phyloP scores from a whole-genome alignment of 2,797 vertebrate genomes.

The Spinibarbus caldwelli region DNA sequence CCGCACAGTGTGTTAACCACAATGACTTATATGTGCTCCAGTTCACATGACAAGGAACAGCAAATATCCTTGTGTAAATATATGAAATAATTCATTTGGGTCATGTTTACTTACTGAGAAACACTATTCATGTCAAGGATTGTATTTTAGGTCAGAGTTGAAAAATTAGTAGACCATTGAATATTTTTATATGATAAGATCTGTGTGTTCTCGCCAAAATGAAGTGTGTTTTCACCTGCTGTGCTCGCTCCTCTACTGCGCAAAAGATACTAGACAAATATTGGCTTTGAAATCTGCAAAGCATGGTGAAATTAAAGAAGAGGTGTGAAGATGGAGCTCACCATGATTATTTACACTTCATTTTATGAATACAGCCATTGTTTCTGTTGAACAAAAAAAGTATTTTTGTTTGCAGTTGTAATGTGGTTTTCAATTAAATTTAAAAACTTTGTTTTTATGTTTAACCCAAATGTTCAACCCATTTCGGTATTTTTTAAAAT shows the following conservation, averaged over 20 bases:
- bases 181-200: slow-evolving; percentile 14
- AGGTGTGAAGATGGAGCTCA: not conserved
- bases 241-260: not conserved
- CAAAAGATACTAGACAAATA: no score
- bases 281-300: no score
- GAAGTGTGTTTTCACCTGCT: slow-evolving; percentile 26
- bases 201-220: not conserved
- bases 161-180: not conserved
- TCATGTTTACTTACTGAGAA: not conserved
- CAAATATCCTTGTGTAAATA: slow-evolving; percentile 14
- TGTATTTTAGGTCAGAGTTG: slow-evolving; percentile 21
- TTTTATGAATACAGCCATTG: no score
- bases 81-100: slow-evolving; percentile 27
- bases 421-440: slow-evolving; percentile 11
- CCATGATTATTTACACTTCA: not conserved
- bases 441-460: not conserved
- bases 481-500: no score
- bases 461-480: no score
- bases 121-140: not conserved
- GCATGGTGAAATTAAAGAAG: slow-evolving; percentile 25
- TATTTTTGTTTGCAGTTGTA: not conserved
- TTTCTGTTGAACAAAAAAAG: not conserved
- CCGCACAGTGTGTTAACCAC: slow-evolving; percentile 6
- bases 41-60: slow-evolving; percentile 13
- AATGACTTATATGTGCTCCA: slow-evolving; percentile 32